phyloP scores from a whole-genome alignment of 2,113 vertebrate species.

The Harpagus bidentatus region DNA sequence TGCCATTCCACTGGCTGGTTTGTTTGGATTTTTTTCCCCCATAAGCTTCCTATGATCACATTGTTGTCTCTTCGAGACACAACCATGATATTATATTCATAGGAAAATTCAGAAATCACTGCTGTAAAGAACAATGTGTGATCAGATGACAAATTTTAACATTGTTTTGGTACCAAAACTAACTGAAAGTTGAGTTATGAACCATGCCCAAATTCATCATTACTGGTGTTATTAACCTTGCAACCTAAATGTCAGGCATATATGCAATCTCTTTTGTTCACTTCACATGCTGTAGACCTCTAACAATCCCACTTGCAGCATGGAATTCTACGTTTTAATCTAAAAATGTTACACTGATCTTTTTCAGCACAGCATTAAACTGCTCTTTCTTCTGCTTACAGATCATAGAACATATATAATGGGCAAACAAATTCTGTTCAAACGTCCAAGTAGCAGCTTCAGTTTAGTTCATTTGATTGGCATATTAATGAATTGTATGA shows the following conservation, averaged over 20 bases:
- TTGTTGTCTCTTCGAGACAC: neutral
- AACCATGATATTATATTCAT: accelerated
- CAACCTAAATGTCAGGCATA: neutral
- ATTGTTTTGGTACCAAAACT: neutral
- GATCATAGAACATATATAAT: neutral
- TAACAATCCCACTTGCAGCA: neutral
- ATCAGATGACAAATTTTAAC: neutral
- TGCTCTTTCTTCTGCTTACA: neutral
- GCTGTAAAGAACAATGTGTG: neutral
- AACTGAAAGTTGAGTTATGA: neutral
- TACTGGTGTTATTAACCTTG: neutral
- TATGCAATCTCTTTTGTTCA: neutral
- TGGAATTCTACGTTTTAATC: neutral
- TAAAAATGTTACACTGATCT: neutral
- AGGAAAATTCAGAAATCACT: neutral
- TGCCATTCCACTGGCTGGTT: neutral
- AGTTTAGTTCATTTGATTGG: neutral
- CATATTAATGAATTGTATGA: neutral
- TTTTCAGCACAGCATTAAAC: neutral
- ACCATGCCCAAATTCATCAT: neutral
- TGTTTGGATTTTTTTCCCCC: neutral
- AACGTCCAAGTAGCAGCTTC: neutral
- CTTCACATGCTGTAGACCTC: neutral
- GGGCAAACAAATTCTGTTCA: neutral
- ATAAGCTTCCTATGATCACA: neutral